phyloP scores from a whole-genome alignment of 2,797 vertebrate genomes.

The Sparus aurata region DNA sequence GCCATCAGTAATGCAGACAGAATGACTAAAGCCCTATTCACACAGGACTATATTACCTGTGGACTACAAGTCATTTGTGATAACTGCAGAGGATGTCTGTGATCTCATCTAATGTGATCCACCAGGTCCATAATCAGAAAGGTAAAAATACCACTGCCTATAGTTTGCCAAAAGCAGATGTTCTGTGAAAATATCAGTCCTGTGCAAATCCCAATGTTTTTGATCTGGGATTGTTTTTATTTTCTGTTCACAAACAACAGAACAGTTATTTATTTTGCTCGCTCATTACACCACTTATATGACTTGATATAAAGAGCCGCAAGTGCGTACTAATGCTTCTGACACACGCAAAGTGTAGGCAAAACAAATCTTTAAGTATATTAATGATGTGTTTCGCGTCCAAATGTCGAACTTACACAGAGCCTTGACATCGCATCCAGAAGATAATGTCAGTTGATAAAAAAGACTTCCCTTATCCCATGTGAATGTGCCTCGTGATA shows the following conservation, averaged over 20 bases:
- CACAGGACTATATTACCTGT: not conserved
- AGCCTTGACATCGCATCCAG: not conserved
- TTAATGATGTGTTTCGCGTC: not conserved
- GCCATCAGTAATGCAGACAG: too few relatives aligned
- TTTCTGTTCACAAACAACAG: not conserved
- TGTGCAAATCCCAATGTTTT: too few relatives aligned
- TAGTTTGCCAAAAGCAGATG: too few relatives aligned
- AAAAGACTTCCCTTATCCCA: too few relatives aligned
- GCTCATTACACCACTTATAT: too few relatives aligned
- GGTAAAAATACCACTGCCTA: too few relatives aligned
- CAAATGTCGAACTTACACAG: not conserved
- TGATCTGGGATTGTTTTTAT: too few relatives aligned
- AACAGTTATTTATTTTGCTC: not conserved
- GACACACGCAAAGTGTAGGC: not conserved
- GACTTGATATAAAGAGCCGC: not conserved
- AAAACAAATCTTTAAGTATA: not conserved
- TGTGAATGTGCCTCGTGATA: too few relatives aligned
- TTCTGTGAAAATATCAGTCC: too few relatives aligned
- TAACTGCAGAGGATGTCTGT: not conserved
- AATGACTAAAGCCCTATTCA: not conserved
- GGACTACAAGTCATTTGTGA: not conserved
- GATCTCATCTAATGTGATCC: too few relatives aligned
- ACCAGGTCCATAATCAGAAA: too few relatives aligned
- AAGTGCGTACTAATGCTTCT: not conserved
- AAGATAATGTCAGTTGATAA: not conserved